A percentile compares a stretch with the other conserved stretches of the same genome.
Evolutionary conservation across 1,140 invertebrate species (phyloP).

Genomic region (Drosophila sechellia): DNA sequence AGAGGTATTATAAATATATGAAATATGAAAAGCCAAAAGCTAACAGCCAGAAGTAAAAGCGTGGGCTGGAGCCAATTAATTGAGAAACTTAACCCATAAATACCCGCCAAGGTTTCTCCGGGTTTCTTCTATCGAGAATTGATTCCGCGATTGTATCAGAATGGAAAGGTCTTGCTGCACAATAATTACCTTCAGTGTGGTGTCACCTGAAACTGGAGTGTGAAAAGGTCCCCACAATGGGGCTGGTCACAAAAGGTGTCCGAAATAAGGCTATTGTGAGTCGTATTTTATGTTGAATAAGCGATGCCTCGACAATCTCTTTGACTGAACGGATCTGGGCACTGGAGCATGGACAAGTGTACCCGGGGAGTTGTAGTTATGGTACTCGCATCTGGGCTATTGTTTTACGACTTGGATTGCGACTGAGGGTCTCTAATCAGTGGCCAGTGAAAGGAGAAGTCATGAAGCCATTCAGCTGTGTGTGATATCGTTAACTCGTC

Average conservation of each 20-base stretch:
- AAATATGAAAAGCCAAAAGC: slow-evolving; percentile 52
- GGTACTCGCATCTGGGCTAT: slow-evolving; percentile 45
- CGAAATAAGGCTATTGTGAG: slow-evolving; percentile 60
- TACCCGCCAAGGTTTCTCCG: slow-evolving; percentile 32
- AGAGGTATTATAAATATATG: slow-evolving; percentile 53
- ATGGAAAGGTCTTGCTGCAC: slow-evolving; percentile 41
- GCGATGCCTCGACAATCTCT: slow-evolving; percentile 52
- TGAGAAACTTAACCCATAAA: slow-evolving; percentile 25
- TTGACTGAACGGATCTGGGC: slow-evolving; percentile 36
- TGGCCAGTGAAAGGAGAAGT: slow-evolving; percentile 75
- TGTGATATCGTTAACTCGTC: slow-evolving; percentile 75
- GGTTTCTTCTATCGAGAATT: slow-evolving; percentile 55
- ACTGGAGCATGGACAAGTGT: slow-evolving; percentile 58
- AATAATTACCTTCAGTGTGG: slow-evolving; percentile 37
- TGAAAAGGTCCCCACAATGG: slow-evolving; percentile 75
- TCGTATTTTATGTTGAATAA: slow-evolving; percentile 59
- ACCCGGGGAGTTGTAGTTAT: slow-evolving; percentile 5
- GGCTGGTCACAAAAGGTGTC: slow-evolving; percentile 50
- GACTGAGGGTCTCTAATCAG: slow-evolving; percentile 60
- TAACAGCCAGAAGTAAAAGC: slow-evolving; percentile 52
- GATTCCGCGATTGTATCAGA: slow-evolving; percentile 33
- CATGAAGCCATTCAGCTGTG: slow-evolving; percentile 68
- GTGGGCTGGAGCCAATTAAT: slow-evolving; percentile 46
- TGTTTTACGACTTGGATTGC: slow-evolving; percentile 64
- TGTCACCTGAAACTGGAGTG: slow-evolving; percentile 68